These are phyloP conservation scores for Epizoanthus ramosus DNA, from an alignment of 92 coral and sea anemone genomes.

Conservation along the genomic window DNA sequence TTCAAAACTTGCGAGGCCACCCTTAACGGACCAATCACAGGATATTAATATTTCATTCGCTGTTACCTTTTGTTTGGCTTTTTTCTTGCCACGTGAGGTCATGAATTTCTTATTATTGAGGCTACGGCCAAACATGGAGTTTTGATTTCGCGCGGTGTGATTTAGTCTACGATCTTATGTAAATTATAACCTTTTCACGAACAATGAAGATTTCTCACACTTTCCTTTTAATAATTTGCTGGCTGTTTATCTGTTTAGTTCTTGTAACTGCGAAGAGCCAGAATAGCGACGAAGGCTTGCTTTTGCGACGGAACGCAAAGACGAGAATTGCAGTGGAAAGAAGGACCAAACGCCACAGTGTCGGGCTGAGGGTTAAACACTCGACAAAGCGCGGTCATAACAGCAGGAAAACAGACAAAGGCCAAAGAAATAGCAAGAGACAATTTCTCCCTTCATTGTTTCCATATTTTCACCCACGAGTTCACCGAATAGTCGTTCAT, in stretches of 20 bases:
- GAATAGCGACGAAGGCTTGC: background rate
- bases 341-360: background rate
- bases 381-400: background rate
- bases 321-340: background rate
- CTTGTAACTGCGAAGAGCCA: background rate
- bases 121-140: background rate
- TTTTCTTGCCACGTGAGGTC: constrained; percentile 30
- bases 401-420: background rate
- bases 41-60: background rate
- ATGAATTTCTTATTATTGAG: constrained; percentile 6
- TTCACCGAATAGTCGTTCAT: constrained; percentile 87
- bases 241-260: constrained; percentile 5
- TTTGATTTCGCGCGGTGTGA: constrained; percentile 2
- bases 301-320: background rate
- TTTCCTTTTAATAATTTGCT: background rate
- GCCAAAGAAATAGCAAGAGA: constrained; percentile 18
- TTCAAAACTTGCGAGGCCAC: background rate
- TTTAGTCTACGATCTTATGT: constrained; percentile 4
- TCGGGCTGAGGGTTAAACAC: background rate
- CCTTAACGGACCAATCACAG: background rate
- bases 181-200: background rate
- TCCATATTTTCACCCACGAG: constrained; percentile 63
- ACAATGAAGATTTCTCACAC: constrained; percentile 15
- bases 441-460: constrained; percentile 44
- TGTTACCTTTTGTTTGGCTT: constrained; percentile 29